A percentile compares a stretch with the other conserved stretches of the same genome.
Conservation (phyloP, 2,113 vertebrate genomes). For the Epinephelus cyanopodus region DNA sequence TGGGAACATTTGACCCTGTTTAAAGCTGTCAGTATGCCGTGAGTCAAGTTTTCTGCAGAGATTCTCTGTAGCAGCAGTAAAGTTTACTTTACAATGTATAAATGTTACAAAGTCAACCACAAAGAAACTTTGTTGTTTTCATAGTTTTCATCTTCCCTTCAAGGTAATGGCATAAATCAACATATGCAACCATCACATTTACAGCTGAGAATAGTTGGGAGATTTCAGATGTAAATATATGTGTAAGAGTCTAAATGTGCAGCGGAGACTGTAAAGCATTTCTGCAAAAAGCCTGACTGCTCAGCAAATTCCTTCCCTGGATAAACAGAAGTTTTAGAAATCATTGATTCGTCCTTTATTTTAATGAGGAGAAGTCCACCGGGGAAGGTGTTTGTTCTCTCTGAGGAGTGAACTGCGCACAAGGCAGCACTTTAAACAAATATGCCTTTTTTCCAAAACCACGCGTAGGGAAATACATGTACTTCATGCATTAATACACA, state of each 20-base stretch:
- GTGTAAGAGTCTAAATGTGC: background rate
- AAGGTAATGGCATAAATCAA: background rate
- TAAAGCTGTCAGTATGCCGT: background rate
- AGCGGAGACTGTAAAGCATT: slow-evolving; percentile 12
- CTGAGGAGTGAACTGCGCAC: slow-evolving; percentile 41
- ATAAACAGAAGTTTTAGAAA: slow-evolving; percentile 62
- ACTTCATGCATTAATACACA: slow-evolving; percentile 42
- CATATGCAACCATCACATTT: background rate
- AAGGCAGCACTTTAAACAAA: slow-evolving; percentile 55
- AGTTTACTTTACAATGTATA: background rate
- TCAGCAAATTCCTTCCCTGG: slow-evolving; percentile 53
- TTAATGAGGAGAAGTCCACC: slow-evolving; percentile 66
- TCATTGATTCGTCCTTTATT: slow-evolving; percentile 75
- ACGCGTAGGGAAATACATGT: slow-evolving; percentile 23
- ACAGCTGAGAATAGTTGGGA: background rate
- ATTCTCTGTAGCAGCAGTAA: background rate
- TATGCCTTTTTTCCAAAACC: background rate
- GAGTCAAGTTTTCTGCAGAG: background rate
- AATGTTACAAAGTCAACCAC: background rate
- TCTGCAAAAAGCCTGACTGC: slow-evolving; percentile 35
- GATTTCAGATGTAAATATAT: slow-evolving; percentile 8
- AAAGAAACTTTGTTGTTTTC: background rate
- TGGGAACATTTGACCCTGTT: background rate
- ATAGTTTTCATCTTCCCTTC: background rate
- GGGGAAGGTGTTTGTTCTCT: slow-evolving; percentile 44